phyloP scores from a whole-genome alignment of 2,113 vertebrate genomes.

The Pipra filicauda region DNA sequence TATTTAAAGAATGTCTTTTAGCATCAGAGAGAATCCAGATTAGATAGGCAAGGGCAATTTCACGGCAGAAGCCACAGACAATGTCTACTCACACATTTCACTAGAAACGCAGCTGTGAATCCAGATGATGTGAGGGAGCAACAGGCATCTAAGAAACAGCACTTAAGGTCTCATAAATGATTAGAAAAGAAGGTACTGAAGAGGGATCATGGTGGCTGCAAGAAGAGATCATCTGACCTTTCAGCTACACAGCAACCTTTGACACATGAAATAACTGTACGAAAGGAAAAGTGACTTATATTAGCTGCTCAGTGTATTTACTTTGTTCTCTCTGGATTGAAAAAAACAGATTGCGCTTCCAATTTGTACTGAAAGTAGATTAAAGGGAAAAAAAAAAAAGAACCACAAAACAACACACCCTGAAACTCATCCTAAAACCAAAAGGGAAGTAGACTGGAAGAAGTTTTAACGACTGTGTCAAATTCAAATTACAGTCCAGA shows the following conservation, averaged over 20 bases:
- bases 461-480: neutral
- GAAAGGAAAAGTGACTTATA: neutral
- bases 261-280: neutral
- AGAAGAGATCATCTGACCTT: neutral
- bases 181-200: neutral
- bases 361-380: neutral
- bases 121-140: neutral
- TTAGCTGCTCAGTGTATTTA: neutral
- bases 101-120: neutral
- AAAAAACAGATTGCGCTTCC: neutral
- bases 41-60: neutral
- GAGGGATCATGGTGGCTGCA: neutral
- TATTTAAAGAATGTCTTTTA: neutral
- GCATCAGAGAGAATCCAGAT: neutral
- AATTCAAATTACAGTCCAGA: neutral
- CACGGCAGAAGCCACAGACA: neutral
- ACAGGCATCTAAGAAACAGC: neutral
- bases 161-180: neutral
- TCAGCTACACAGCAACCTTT: neutral
- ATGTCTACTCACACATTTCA: neutral
- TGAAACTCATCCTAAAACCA: neutral
- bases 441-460: neutral
- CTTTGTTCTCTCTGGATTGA: neutral
- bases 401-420: neutral
- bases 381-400: neutral